Percentiles rank a stretch among this genome's conserved stretches.
phyloP scores from a whole-genome alignment of 2,797 vertebrate genomes.

The Australoheros facetus region DNA sequence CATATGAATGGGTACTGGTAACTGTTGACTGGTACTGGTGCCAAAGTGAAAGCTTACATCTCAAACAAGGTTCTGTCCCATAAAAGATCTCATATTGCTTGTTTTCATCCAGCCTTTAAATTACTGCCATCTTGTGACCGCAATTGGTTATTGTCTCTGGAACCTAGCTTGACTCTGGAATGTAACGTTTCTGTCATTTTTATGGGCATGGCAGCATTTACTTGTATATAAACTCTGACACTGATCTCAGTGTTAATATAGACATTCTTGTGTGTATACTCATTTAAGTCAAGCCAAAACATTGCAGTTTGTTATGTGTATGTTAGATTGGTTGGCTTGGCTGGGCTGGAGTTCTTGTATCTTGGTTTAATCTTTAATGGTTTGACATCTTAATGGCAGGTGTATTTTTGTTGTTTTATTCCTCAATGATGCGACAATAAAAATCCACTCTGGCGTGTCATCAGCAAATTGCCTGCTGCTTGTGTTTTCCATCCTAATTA shows the following conservation, averaged over 20 bases:
- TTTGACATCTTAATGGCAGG: background rate
- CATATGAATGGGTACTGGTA: no score
- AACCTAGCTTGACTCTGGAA: background rate
- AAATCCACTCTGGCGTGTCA: background rate
- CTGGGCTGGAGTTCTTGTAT: rapidly evolving
- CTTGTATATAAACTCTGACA: background rate
- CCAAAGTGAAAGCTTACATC: background rate
- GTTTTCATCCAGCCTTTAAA: background rate
- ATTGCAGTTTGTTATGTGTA: background rate
- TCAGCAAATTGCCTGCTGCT: background rate
- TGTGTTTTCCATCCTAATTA: slow-evolving; percentile 13
- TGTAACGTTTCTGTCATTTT: background rate
- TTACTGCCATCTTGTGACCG: background rate
- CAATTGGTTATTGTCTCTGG: background rate
- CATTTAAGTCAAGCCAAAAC: background rate
- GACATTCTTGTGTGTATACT: background rate
- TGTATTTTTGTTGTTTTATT: background rate
- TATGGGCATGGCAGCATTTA: background rate
- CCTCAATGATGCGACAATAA: background rate
- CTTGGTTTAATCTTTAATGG: background rate
- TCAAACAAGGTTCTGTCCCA: no score
- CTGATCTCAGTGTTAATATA: background rate
- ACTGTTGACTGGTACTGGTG: no score
- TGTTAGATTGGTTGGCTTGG: background rate
- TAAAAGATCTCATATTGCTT: background rate